Percentiles rank a stretch among this genome's conserved stretches.
Evolutionary conservation across 2,797 vertebrate genomes (phyloP).

Genomic region (Eupleurogrammus muticus): DNA sequence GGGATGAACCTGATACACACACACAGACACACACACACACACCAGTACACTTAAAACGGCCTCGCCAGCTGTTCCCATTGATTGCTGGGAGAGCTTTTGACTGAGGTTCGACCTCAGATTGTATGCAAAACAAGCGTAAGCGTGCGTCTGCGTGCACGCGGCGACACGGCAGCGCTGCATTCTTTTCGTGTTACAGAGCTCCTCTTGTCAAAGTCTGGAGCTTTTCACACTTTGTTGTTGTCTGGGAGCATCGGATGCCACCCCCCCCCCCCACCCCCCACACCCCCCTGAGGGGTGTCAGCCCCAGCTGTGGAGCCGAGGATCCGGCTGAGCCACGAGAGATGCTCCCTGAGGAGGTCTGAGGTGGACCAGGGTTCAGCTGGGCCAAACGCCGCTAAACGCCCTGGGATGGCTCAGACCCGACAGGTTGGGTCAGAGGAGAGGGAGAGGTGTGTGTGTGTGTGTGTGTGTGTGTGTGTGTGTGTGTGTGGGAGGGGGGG

Average conservation of each 20-base stretch:
- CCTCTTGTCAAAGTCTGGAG: constrained; percentile 53
- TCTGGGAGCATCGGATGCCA: constrained; percentile 40
- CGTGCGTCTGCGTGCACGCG: neutral
- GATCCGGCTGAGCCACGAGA: constrained; percentile 57
- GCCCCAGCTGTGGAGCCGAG: constrained; percentile 66
- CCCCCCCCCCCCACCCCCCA: constrained; percentile 10
- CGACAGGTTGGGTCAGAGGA: constrained; percentile 67
- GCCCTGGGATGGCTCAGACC: constrained; percentile 56
- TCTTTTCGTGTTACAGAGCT: too few species aligned
- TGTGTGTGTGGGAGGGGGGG: constrained; percentile 20
- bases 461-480: constrained; percentile 16
- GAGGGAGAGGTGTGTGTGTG: constrained; percentile 3
- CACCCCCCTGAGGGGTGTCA: constrained; percentile 43
- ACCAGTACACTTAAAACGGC: constrained; percentile 28
- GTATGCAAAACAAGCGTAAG: constrained; percentile 43
- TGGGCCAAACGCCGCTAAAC: constrained; percentile 71
- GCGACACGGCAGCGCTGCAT: too few species aligned
- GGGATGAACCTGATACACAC: constrained; percentile 27
- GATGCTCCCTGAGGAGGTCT: constrained; percentile 55
- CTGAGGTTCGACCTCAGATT: constrained; percentile 43
- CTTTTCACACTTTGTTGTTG: constrained; percentile 72
- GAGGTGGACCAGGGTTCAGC: constrained; percentile 71
- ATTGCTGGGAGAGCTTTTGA: constrained; percentile 52
- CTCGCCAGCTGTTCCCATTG: constrained; percentile 47
- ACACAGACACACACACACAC: constrained; percentile 20